Evolutionary conservation across 2,888 invertebrate genomes (phyloP).

Genomic region (Calameuta filiformis): DNA sequence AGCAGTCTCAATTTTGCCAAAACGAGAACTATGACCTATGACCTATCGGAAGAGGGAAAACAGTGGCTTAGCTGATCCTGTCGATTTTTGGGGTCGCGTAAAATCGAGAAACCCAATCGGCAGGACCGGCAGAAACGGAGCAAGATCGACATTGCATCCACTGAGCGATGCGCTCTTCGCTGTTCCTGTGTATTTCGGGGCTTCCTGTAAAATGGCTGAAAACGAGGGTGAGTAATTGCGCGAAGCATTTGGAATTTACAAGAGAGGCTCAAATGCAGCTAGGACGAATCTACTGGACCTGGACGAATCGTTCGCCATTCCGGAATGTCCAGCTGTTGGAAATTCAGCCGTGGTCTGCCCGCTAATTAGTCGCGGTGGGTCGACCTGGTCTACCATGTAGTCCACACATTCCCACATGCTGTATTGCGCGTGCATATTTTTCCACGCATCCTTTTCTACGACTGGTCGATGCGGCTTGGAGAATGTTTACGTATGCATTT

Average conservation of each 20-base stretch:
- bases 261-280: background rate
- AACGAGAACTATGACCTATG: no score
- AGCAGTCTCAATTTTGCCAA: no score
- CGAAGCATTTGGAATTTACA: background rate
- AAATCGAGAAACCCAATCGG: no score
- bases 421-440: background rate
- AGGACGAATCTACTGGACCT: background rate
- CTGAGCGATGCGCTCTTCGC: background rate
- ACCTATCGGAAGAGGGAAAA: no score
- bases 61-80: no score
- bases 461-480: background rate
- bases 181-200: background rate
- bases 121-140: background rate
- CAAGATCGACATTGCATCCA: background rate
- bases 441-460: background rate
- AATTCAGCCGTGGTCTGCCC: background rate
- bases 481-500: background rate
- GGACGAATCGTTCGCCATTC: background rate
- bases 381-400: background rate
- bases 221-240: background rate
- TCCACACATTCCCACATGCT: background rate
- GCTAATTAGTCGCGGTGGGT: background rate
- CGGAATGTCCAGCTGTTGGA: background rate
- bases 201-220: background rate
- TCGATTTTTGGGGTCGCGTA: no score